A percentile compares a stretch with the other conserved stretches of the same genome.
Conservation (phyloP, 1,140 invertebrate species). For the Eulimnadia texana region DNA sequence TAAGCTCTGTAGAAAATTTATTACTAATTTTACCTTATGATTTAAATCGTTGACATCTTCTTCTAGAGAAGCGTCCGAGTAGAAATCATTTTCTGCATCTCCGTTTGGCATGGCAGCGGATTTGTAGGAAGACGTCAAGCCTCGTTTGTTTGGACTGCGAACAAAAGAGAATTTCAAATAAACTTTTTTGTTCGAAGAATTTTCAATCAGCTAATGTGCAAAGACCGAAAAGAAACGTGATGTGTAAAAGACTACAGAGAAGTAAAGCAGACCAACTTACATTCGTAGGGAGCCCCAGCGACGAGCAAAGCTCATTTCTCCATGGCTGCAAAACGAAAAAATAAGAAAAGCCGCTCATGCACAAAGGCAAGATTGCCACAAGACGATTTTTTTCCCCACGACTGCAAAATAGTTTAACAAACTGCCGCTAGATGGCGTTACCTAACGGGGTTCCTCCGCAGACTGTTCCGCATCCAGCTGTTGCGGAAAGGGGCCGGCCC, state of each 20-base stretch:
- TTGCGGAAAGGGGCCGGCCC: slow-evolving; percentile 26
- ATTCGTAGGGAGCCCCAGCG: slow-evolving; percentile 63
- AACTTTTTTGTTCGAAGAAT: too few relatives aligned
- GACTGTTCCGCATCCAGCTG: slow-evolving; percentile 58
- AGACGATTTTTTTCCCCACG: background rate
- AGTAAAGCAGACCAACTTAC: slow-evolving; percentile 34
- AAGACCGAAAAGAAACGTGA: too few relatives aligned
- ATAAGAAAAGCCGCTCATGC: slow-evolving; percentile 20
- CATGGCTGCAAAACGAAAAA: slow-evolving; percentile 38
- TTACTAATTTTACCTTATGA: slow-evolving; percentile 51
- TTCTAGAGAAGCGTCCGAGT: slow-evolving; percentile 75
- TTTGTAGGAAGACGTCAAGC: slow-evolving; percentile 30
- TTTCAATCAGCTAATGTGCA: too few relatives aligned
- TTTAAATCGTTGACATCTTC: slow-evolving; percentile 82
- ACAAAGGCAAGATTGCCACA: slow-evolving; percentile 11
- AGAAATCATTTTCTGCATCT: slow-evolving; percentile 75
- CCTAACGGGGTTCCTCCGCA: slow-evolving; percentile 54
- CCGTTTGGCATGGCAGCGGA: slow-evolving; percentile 74
- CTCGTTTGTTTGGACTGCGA: background rate
- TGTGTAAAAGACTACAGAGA: too few relatives aligned
- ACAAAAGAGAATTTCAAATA: too few relatives aligned
- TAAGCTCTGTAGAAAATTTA: background rate
- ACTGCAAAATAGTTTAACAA: slow-evolving; percentile 1
- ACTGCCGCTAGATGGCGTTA: slow-evolving; percentile 26
- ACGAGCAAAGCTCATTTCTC: slow-evolving; percentile 48